Percentiles rank a stretch among this genome's conserved stretches.
Evolutionary conservation across 1,140 invertebrate species (phyloP).

Genomic region (Lutraria rhynchaena): DNA sequence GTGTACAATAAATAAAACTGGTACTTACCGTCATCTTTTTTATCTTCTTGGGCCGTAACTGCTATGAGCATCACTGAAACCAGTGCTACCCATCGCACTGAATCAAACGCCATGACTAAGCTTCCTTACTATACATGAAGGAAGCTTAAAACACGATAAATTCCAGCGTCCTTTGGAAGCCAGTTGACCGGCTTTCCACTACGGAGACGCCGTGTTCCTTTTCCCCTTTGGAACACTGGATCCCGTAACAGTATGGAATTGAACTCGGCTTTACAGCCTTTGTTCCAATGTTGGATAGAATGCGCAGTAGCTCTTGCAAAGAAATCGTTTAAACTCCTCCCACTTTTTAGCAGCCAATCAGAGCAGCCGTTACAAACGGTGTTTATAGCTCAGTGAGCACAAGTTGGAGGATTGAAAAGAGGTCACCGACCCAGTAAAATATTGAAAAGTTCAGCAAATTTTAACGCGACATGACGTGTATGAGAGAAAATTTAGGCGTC

Average conservation of each 20-base stretch:
- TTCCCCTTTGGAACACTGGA: conserved; percentile 50
- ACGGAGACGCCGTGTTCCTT: conserved; percentile 52
- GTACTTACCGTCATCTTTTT: conserved; percentile 13
- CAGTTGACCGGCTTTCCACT: conserved; percentile 39
- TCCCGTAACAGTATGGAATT: conserved; percentile 27
- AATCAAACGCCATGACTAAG: conserved; percentile 57
- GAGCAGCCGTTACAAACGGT: conserved; percentile 20
- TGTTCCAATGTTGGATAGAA: conserved; percentile 36
- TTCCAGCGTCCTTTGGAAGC: conserved; percentile 56
- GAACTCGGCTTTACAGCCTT: conserved; percentile 52
- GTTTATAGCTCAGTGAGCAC: not conserved
- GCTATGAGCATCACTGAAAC: conserved; percentile 31
- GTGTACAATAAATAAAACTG: no score
- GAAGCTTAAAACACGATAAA: conserved; percentile 51
- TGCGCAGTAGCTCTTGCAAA: not conserved
- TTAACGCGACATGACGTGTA: conserved; percentile 38
- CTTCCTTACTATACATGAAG: conserved; percentile 53
- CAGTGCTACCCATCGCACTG: conserved; percentile 51
- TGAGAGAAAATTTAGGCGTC: conserved; percentile 45
- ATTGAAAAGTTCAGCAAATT: conserved; percentile 39
- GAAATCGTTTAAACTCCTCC: conserved; percentile 27
- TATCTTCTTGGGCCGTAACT: conserved; percentile 19
- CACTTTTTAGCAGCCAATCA: conserved; percentile 17
- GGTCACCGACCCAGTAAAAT: conserved; percentile 30
- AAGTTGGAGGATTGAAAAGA: not conserved